phyloP scores from a whole-genome alignment of 1,140 invertebrate genomes.

The Ridgeia piscesae region DNA sequence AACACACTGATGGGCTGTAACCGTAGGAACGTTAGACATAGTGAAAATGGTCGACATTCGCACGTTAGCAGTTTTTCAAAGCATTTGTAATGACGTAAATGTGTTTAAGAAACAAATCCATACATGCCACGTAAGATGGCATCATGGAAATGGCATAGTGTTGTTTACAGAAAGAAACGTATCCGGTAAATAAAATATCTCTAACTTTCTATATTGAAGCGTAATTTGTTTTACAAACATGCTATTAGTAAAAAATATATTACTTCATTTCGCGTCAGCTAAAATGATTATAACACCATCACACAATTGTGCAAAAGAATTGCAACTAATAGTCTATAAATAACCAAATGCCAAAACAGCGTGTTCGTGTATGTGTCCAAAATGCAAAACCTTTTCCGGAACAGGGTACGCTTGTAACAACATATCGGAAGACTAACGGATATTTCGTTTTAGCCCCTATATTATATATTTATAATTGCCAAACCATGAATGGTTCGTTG shows the following conservation, averaged over 20 bases:
- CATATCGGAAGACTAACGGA: too few relatives aligned
- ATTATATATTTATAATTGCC: not conserved
- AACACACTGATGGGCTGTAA: not conserved
- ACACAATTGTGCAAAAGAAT: not conserved
- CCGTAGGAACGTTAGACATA: not conserved
- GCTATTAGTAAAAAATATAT: not conserved
- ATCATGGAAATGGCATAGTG: not conserved
- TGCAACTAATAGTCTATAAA: not conserved
- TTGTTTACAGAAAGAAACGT: not conserved
- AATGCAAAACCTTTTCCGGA: not conserved
- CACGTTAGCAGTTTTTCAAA: not conserved
- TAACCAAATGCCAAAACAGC: not conserved
- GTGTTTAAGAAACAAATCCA: not conserved
- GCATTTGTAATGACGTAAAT: not conserved
- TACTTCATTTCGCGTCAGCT: not conserved
- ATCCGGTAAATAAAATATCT: not conserved
- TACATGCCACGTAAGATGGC: not conserved
- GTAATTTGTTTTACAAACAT: not conserved
- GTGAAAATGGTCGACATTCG: not conserved
- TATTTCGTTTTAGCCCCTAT: not conserved
- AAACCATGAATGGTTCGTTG: not conserved
- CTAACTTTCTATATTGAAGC: not conserved
- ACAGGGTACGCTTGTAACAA: not conserved
- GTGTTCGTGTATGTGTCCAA: not conserved
- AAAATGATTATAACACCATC: not conserved